These are phyloP conservation scores for Geopemphigus sp. DNA, from an alignment of 1,140 invertebrate species.

Conservation along the genomic window DNA sequence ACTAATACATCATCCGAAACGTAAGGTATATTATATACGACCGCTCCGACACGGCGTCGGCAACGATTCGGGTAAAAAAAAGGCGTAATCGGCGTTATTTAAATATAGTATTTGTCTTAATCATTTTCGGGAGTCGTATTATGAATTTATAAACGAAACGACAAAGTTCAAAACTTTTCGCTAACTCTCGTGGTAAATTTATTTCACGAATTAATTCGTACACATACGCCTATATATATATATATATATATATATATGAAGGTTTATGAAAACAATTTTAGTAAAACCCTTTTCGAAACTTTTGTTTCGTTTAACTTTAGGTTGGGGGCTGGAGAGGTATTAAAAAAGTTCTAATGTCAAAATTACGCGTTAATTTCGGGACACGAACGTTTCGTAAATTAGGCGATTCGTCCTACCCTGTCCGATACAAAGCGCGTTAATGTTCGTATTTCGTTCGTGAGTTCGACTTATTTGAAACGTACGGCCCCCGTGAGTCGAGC, in stretches of 20 bases:
- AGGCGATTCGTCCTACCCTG: too few species aligned
- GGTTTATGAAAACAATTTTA: not conserved
- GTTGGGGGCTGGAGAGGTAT: too few species aligned
- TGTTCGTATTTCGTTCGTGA: too few species aligned
- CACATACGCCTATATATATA: not conserved
- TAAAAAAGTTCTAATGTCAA: not conserved
- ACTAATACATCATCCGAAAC: not conserved
- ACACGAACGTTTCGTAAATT: not conserved
- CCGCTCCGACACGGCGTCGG: too few species aligned
- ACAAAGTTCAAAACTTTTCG: not conserved
- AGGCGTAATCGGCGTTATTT: constrained; percentile 10
- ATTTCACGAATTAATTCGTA: constrained; percentile 11
- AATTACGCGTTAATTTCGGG: not conserved
- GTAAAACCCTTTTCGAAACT: constrained; percentile 4
- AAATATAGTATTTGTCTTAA: constrained; percentile 16
- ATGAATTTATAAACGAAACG: constrained; percentile 1
- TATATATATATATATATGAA: not conserved
- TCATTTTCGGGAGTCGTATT: not conserved
- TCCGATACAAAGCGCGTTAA: too few species aligned
- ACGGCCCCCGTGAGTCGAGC: too few species aligned
- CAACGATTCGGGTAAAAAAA: too few species aligned
- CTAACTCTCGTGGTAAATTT: not conserved
- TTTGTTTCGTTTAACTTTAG: not conserved
- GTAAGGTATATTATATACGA: not conserved
- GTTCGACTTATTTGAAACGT: too few species aligned